These are phyloP conservation scores for Platycercus adscitus DNA, from an alignment of 2,113 vertebrate genomes.

Conservation along the genomic window DNA sequence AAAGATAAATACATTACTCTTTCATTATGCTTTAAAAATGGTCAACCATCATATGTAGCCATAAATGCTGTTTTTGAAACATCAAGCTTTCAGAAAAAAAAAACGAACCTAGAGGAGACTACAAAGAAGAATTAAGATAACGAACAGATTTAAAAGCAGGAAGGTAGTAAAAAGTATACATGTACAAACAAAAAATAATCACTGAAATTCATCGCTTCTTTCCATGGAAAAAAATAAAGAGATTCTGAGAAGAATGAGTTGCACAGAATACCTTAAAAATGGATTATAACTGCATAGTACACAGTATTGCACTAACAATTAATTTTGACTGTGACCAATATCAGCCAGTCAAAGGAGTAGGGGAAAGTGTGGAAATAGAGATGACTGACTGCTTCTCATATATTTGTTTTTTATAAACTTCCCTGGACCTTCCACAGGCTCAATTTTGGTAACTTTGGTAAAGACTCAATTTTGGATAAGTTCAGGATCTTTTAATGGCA, in stretches of 20 bases:
- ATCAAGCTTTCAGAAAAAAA: background rate
- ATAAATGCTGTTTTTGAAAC: background rate
- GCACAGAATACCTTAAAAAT: background rate
- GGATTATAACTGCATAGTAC: background rate
- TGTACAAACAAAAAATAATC: background rate
- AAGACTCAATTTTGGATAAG: background rate
- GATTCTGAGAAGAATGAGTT: background rate
- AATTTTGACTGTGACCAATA: background rate
- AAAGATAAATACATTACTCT: background rate
- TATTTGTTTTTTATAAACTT: background rate
- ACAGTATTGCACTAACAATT: background rate
- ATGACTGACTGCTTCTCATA: background rate
- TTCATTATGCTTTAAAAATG: background rate
- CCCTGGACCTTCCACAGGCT: background rate
- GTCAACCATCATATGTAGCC: background rate
- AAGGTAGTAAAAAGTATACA: background rate
- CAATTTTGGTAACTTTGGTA: background rate
- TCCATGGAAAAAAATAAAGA: background rate
- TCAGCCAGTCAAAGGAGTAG: accelerated
- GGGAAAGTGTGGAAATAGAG: background rate
- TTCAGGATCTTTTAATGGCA: background rate
- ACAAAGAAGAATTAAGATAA: background rate
- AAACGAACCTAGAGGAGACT: background rate
- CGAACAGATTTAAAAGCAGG: background rate
- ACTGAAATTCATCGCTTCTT: background rate